Conservation (phyloP, 1,140 invertebrate species). For the Drosophila pallidifrons region DNA sequence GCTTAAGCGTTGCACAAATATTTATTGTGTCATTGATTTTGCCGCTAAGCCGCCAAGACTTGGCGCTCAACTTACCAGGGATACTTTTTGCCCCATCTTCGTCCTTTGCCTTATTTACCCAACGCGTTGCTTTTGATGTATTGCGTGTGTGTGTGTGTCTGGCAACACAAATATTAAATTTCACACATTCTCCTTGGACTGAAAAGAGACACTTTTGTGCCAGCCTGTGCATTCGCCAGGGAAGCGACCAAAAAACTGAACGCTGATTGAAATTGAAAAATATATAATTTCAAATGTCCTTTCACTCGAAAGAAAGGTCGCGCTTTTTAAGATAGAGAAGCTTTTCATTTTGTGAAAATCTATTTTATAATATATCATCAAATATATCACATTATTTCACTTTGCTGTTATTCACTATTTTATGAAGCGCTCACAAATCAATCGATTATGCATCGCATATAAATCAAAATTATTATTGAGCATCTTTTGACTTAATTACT, state of each 20-base stretch:
- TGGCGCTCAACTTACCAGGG: slow-evolving; percentile 51
- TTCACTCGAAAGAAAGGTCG: slow-evolving; percentile 10
- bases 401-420: background rate
- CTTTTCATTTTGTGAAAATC: no score
- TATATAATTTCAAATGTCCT: slow-evolving; percentile 53
- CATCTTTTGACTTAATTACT: slow-evolving; percentile 21
- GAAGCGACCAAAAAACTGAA: slow-evolving; percentile 19
- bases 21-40: slow-evolving; percentile 84
- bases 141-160: slow-evolving; percentile 34
- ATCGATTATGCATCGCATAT: background rate
- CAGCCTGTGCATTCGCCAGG: slow-evolving; percentile 16
- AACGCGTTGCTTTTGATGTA: slow-evolving; percentile 54
- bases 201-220: slow-evolving; percentile 32
- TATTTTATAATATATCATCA: background rate
- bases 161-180: slow-evolving; percentile 71
- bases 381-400: background rate
- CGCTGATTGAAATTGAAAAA: slow-evolving; percentile 63
- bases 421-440: background rate
- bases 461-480: background rate
- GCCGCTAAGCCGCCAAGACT: slow-evolving; percentile 75
- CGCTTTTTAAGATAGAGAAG: background rate
- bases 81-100: slow-evolving; percentile 12
- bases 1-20: slow-evolving; percentile 81
- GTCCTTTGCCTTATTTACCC: slow-evolving; percentile 51
- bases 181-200: slow-evolving; percentile 29